phyloP scores from a whole-genome alignment of 2,888 invertebrate genomes.

The Magallana nippona region DNA sequence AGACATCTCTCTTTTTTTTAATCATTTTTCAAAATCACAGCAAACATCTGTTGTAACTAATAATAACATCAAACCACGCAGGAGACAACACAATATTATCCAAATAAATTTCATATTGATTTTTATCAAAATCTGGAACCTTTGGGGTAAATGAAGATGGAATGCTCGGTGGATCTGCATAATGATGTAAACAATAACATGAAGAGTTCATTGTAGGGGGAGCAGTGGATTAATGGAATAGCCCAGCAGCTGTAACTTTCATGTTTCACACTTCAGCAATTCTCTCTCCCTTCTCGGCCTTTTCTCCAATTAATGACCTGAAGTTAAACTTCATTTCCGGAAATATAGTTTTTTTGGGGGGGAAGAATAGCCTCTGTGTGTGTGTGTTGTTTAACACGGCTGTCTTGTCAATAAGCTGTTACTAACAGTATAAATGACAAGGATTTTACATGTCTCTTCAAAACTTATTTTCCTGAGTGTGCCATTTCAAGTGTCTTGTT shows the following conservation, averaged over 20 bases:
- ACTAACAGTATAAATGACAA: neutral
- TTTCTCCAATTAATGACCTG: neutral
- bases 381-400: neutral
- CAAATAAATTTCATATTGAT: neutral
- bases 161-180: slow-evolving; percentile 11
- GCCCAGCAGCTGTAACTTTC: slow-evolving; percentile 9
- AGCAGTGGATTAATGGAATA: slow-evolving; percentile 4
- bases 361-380: too few relatives aligned
- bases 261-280: slow-evolving; percentile 20
- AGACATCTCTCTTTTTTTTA: neutral
- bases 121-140: neutral
- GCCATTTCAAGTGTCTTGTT: neutral
- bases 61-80: neutral
- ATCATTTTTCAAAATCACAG: slow-evolving; percentile 6
- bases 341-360: slow-evolving; percentile 4
- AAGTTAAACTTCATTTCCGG: neutral
- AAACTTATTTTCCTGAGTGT: neutral
- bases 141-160: slow-evolving; percentile 22
- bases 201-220: neutral
- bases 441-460: neutral
- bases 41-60: slow-evolving; percentile 24
- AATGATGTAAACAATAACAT: slow-evolving; percentile 43
- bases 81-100: neutral
- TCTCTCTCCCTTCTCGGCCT: neutral
- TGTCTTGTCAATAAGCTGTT: neutral